Percentiles rank a stretch among this genome's conserved stretches.
Conservation (phyloP, 2,113 vertebrate species). For the Leptobrachium leishanense region DNA sequence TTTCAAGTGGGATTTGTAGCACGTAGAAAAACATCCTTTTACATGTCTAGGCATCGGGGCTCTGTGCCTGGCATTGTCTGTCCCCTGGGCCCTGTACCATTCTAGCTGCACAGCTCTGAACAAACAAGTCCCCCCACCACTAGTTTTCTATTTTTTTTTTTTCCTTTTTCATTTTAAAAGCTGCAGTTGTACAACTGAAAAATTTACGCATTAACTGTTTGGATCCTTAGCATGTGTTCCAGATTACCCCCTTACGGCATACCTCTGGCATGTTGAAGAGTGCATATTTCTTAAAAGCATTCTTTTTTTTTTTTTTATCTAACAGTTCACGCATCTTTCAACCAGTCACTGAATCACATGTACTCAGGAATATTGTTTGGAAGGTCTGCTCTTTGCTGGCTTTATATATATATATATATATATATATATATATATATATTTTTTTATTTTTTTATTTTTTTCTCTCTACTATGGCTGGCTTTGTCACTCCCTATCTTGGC, state of each 20-base stretch:
- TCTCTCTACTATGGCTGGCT: slow-evolving; percentile 65
- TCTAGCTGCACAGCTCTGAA: slow-evolving; percentile 87
- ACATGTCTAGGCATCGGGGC: slow-evolving; percentile 79
- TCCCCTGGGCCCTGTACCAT: slow-evolving; percentile 85
- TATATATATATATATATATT: too few relatives aligned
- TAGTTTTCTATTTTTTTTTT: not conserved
- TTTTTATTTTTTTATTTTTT: slow-evolving; percentile 28
- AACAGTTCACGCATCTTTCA: slow-evolving; percentile 62
- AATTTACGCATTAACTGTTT: slow-evolving; percentile 91
- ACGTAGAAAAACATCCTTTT: slow-evolving; percentile 88
- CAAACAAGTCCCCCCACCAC: slow-evolving; percentile 82
- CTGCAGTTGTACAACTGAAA: slow-evolving; percentile 81
- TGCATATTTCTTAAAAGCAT: slow-evolving; percentile 58
- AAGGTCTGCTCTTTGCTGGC: slow-evolving; percentile 54
- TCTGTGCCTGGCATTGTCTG: slow-evolving; percentile 78
- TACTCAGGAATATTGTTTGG: slow-evolving; percentile 68
- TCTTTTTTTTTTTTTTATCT: slow-evolving; percentile 54
- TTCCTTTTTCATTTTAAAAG: slow-evolving; percentile 67
- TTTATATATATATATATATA: slow-evolving; percentile 26
- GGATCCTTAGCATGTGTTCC: slow-evolving; percentile 88
- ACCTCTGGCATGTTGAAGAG: slow-evolving; percentile 72
- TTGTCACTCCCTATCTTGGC: slow-evolving; percentile 68
- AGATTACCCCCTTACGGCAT: slow-evolving; percentile 84
- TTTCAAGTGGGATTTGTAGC: slow-evolving; percentile 97
- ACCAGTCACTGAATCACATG: slow-evolving; percentile 63